These are phyloP conservation scores for Spodoptera picta DNA, from an alignment of 2,888 invertebrate species.

Conservation along the genomic window DNA sequence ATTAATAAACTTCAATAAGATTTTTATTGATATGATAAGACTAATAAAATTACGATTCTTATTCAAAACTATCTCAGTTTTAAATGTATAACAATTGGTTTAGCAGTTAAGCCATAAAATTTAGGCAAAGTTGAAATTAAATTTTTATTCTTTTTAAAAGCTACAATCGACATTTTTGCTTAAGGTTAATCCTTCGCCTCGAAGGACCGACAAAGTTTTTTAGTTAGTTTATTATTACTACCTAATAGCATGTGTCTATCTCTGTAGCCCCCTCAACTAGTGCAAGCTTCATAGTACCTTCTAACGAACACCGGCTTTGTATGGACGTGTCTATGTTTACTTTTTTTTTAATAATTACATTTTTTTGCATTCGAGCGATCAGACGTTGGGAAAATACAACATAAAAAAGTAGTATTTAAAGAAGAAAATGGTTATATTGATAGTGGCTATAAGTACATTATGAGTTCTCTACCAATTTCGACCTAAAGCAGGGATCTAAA, in stretches of 20 bases:
- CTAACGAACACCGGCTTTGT: slow-evolving; percentile 80
- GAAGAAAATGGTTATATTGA: too few species aligned
- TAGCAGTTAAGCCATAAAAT: too few species aligned
- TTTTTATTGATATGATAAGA: too few species aligned
- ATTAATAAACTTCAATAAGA: too few species aligned
- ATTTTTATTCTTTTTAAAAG: slow-evolving; percentile 10
- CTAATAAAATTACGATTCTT: too few species aligned
- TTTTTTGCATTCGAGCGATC: slow-evolving; percentile 80
- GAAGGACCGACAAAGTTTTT: slow-evolving; percentile 22
- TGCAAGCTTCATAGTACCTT: slow-evolving; percentile 61
- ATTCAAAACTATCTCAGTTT: too few species aligned
- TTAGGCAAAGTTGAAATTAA: neutral
- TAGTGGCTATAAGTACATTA: too few species aligned
- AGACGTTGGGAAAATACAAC: slow-evolving; percentile 74
- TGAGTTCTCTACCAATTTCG: too few species aligned
- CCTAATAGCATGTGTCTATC: slow-evolving; percentile 66
- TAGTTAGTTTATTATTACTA: slow-evolving; percentile 10
- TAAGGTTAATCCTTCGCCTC: slow-evolving; percentile 14
- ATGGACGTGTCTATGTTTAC: slow-evolving; percentile 76
- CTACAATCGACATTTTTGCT: slow-evolving; percentile 9
- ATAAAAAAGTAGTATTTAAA: too few species aligned
- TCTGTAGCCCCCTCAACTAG: slow-evolving; percentile 39
- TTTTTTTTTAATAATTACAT: slow-evolving; percentile 69
- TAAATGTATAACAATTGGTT: too few species aligned
- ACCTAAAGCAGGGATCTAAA: too few species aligned